A percentile compares a stretch with the other conserved stretches of the same genome.
Evolutionary conservation across 2,113 vertebrate species (phyloP).

Genomic region (Urocolius indicus): DNA sequence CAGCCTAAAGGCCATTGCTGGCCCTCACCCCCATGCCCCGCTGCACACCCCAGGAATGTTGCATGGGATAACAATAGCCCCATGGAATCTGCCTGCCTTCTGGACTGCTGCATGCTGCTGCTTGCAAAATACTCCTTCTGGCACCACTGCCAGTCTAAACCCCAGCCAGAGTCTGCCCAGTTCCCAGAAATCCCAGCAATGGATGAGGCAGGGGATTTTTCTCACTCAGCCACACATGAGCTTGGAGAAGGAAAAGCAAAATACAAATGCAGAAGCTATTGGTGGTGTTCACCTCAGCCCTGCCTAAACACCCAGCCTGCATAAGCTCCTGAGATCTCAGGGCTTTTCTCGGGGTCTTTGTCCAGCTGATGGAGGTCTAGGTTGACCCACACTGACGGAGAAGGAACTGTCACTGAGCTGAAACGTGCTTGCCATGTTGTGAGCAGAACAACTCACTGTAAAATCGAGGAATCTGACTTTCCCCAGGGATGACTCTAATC

Average conservation of each 20-base stretch:
- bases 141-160: neutral
- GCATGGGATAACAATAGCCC: slow-evolving; percentile 1
- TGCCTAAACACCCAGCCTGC: neutral
- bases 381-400: neutral
- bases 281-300: neutral
- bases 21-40: accelerated
- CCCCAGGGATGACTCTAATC: slow-evolving; percentile 36
- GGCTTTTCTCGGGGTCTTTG: neutral
- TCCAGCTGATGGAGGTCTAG: neutral
- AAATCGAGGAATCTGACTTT: neutral
- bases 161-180: neutral
- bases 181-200: slow-evolving; percentile 42
- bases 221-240: slow-evolving; percentile 4
- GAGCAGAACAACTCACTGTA: neutral
- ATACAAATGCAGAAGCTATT: neutral
- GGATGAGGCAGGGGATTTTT: slow-evolving; percentile 2
- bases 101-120: accelerated
- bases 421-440: neutral
- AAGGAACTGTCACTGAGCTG: neutral
- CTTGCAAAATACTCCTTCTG: slow-evolving; percentile 37
- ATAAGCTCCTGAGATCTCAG: neutral
- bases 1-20: neutral
- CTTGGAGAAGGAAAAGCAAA: neutral
- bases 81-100: neutral
- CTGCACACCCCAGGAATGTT: slow-evolving; percentile 30